Percentiles rank a stretch among this genome's conserved stretches.
phyloP scores from a whole-genome alignment of 1,140 invertebrate species.

The Calliphora vicina region DNA sequence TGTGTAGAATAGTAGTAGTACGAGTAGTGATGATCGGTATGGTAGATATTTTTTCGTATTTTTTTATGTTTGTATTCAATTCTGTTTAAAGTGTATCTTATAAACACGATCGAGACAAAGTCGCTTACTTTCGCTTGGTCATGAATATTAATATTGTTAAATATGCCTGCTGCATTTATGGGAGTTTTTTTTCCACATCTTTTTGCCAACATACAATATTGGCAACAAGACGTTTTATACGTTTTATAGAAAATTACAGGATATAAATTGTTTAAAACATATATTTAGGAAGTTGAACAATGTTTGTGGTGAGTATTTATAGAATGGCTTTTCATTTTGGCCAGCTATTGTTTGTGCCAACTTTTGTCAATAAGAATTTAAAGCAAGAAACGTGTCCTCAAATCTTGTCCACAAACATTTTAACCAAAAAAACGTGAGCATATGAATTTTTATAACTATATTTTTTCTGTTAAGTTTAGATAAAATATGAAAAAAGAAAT shows the following conservation, averaged over 20 bases:
- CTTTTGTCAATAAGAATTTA: not conserved
- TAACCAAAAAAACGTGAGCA: not conserved
- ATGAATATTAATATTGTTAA: constrained; percentile 37
- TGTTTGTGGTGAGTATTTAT: not conserved
- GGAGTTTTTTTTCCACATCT: not conserved
- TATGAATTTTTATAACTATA: not conserved
- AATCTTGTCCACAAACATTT: not conserved
- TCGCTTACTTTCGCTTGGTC: constrained; percentile 37
- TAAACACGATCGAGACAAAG: constrained; percentile 35
- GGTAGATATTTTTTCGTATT: not conserved
- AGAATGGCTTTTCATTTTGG: not conserved
- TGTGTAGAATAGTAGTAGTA: not conserved
- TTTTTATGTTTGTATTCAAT: not conserved
- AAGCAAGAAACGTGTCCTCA: not conserved
- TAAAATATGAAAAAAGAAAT: not conserved
- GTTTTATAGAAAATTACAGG: constrained; percentile 12
- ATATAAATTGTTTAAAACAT: not conserved
- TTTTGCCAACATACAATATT: not conserved
- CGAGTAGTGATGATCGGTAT: not conserved
- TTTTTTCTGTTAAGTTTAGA: not conserved
- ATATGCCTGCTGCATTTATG: constrained; percentile 15
- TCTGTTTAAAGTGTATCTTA: constrained; percentile 16
- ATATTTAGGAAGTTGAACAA: not conserved
- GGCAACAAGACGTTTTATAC: too few species aligned
- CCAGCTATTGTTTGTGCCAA: not conserved